A percentile compares a stretch with the other conserved stretches of the same genome.
Evolutionary conservation across 2,113 vertebrate species (phyloP).

Genomic region (Callipepla californica): DNA sequence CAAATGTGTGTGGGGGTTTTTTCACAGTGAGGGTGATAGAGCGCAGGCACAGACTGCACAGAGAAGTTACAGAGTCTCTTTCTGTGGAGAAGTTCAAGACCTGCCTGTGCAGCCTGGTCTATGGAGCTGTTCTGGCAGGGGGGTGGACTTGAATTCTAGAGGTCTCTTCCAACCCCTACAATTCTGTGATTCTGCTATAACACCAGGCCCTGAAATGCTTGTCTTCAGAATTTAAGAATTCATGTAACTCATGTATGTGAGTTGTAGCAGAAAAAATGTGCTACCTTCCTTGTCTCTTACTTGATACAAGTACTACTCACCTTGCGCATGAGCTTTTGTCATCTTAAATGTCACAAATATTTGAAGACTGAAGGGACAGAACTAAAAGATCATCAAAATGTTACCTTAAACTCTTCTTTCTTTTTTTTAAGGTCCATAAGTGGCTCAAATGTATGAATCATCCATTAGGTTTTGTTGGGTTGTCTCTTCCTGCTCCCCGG

Average conservation of each 20-base stretch:
- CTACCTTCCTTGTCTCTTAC: neutral
- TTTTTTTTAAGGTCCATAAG: neutral
- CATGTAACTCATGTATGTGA: neutral
- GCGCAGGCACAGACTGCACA: too few relatives aligned
- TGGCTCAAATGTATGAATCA: neutral
- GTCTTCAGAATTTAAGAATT: neutral
- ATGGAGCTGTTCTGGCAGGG: too few relatives aligned
- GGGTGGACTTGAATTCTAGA: too few relatives aligned
- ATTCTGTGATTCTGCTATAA: neutral
- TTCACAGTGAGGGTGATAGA: too few relatives aligned
- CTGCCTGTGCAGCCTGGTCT: too few relatives aligned
- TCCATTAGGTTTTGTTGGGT: neutral
- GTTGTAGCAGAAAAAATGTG: neutral
- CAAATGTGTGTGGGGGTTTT: too few relatives aligned
- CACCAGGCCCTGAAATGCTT: neutral
- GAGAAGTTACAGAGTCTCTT: too few relatives aligned
- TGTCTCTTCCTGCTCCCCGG: neutral
- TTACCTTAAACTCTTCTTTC: neutral
- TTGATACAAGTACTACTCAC: rapidly evolving
- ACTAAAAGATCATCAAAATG: neutral
- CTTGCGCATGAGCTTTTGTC: neutral
- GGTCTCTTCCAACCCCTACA: too few relatives aligned
- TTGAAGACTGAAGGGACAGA: neutral
- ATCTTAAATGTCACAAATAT: neutral
- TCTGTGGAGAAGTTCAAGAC: too few relatives aligned